phyloP scores from a whole-genome alignment of 1,140 invertebrate species.

The Polyergus mexicanus region DNA sequence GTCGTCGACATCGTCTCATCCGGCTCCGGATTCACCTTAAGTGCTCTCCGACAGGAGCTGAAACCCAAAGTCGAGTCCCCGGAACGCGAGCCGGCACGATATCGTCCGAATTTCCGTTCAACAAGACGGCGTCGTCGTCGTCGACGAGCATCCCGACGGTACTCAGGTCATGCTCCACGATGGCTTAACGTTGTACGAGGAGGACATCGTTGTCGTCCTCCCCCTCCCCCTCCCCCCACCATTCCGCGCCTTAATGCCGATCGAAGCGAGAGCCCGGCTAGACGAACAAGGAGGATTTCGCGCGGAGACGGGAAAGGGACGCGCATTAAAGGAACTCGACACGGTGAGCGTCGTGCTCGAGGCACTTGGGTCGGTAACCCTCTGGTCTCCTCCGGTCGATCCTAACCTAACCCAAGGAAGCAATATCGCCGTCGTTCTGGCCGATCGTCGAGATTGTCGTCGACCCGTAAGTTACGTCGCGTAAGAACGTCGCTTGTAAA shows the following conservation, averaged over 20 bases:
- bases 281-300: slow-evolving; percentile 52
- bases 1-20: slow-evolving; percentile 57
- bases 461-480: slow-evolving; percentile 75
- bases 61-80: slow-evolving; percentile 38
- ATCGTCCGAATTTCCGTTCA: slow-evolving; percentile 72
- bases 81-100: slow-evolving; percentile 44
- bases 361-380: slow-evolving; percentile 76
- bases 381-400: slow-evolving; percentile 66
- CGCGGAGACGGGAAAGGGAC: background rate
- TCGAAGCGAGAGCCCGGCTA: slow-evolving; percentile 6
- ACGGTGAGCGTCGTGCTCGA: slow-evolving; percentile 58
- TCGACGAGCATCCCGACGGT: slow-evolving; percentile 12
- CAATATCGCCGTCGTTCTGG: slow-evolving; percentile 73
- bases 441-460: slow-evolving; percentile 72
- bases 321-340: slow-evolving; percentile 58
- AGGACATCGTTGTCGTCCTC: slow-evolving; percentile 34
- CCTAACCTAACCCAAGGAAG: slow-evolving; percentile 77
- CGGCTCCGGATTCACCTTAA: slow-evolving; percentile 64
- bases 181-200: slow-evolving; percentile 48
- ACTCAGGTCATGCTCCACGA: slow-evolving; percentile 49
- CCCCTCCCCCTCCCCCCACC: too few relatives aligned
- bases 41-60: slow-evolving; percentile 65
- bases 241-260: slow-evolving; percentile 59
- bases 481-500: slow-evolving; percentile 77
- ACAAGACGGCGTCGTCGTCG: slow-evolving; percentile 22